Base-by-base conservation (phyloP, 2,797 vertebrate species). In the Ammospiza maritima region DNA sequence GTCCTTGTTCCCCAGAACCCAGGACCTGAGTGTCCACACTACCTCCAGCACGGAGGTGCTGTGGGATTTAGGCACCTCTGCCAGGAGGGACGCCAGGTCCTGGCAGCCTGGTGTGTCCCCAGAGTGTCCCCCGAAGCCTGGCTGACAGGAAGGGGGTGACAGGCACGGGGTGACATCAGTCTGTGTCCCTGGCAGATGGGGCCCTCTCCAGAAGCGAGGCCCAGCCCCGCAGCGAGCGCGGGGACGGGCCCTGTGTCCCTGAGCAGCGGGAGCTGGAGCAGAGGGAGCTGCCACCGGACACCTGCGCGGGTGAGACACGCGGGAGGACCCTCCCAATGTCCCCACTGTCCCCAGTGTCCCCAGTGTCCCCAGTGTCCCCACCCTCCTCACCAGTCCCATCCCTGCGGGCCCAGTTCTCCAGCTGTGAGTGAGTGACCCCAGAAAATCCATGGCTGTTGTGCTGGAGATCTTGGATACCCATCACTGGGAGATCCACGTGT, bases 191-290 rank as follows among this genome's bases (percentile, higher is more conserved):
- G 0, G 10, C 96, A 5, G 97, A 98, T 2, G 86, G 92, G 16
- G 76, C 96, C 3, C 64, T 89, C 18, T 75, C 97, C 84, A 97
- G 97, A 18, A 93, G 95, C 0, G 98, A 97, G 20, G 74, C 34
- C 1, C 97, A 97, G 4, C 82, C 97, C 44, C 97, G 97, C 50
- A 56, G 51, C 0, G 97, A 98, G 86, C 96, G 97, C 0, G 90
- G 94, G 27, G 97, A 97, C 6, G 97, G 96, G 4, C 95, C 96
- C 16, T 97, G 97, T 3, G 42, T 97, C 60, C 97, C 97, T 10
- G 97, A 98, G 70, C 98, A 94, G 51, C 92, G 96, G 40, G 95
- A 96, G 51, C 64, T 97, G 2, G 97, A 98, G 78, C 97, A 96
- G 88, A 96, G 97, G 85, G 97, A 97, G 42, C 88, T 98, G 70